Percentiles rank a stretch among this genome's conserved stretches.
phyloP scores from a whole-genome alignment of 2,888 invertebrate genomes.

The Tiliacea aurago region DNA sequence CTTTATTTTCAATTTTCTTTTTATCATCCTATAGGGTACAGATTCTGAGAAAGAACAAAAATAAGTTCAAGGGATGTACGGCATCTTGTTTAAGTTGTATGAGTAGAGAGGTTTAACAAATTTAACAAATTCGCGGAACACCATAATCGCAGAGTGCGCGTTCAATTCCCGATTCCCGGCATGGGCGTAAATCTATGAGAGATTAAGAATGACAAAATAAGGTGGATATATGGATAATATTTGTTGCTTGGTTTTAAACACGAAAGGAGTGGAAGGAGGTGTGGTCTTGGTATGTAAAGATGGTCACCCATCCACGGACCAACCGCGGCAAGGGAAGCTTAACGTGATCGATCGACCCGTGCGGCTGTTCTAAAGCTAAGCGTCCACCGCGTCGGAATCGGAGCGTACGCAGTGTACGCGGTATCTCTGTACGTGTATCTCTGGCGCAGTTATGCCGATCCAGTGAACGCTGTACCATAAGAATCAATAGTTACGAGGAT shows the following conservation, averaged over 20 bases:
- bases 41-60: slow-evolving; percentile 7
- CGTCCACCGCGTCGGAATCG: too few relatives aligned
- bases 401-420: too few relatives aligned
- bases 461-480: too few relatives aligned
- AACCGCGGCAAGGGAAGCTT: too few relatives aligned
- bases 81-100: background rate
- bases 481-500: too few relatives aligned
- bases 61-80: background rate
- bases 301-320: too few relatives aligned
- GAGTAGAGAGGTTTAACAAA: background rate
- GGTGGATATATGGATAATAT: background rate
- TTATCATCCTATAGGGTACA: background rate
- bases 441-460: too few relatives aligned
- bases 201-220: background rate
- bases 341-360: too few relatives aligned
- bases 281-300: too few relatives aligned
- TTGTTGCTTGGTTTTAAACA: background rate
- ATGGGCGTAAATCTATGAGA: background rate
- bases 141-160: background rate
- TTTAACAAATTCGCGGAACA: slow-evolving; percentile 6
- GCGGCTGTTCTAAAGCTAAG: too few relatives aligned
- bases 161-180: background rate
- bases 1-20: background rate
- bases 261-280: too few relatives aligned
- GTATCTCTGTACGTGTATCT: too few relatives aligned